phyloP scores from a whole-genome alignment of 2,888 invertebrate genomes.

The Lithophane leautieri region DNA sequence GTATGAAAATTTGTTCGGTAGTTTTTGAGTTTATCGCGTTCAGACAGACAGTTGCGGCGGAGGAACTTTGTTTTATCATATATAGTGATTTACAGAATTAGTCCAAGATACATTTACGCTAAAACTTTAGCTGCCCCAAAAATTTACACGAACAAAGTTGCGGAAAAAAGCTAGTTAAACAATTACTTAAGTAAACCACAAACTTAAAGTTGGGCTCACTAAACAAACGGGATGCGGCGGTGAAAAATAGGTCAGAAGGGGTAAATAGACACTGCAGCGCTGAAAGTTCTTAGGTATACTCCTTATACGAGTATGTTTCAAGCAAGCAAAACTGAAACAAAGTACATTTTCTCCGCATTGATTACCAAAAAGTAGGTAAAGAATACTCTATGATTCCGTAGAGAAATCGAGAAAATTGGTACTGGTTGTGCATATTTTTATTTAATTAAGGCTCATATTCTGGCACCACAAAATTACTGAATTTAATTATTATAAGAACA shows the following conservation, averaged over 20 bases:
- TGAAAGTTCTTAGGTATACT: background rate
- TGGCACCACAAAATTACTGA: slow-evolving; percentile 2
- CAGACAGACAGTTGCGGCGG: no score
- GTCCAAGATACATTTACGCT: slow-evolving; percentile 16
- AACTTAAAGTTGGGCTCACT: slow-evolving; percentile 34
- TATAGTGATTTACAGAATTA: slow-evolving; percentile 16
- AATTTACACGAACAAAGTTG: slow-evolving; percentile 40
- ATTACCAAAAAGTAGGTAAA: background rate
- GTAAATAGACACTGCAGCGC: background rate
- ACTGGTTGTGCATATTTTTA: background rate
- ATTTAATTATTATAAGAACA: slow-evolving; percentile 17
- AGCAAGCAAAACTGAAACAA: background rate
- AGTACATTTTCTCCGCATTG: background rate
- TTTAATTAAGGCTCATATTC: slow-evolving; percentile 14
- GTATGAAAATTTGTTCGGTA: no score
- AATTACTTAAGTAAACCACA: slow-evolving; percentile 51
- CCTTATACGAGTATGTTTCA: background rate
- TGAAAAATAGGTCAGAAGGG: slow-evolving; percentile 22
- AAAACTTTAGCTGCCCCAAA: slow-evolving; percentile 41
- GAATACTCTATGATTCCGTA: background rate
- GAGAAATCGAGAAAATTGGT: background rate
- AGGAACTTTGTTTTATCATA: no score
- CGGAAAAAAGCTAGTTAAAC: slow-evolving; percentile 30
- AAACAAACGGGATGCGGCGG: slow-evolving; percentile 19
- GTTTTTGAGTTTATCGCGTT: no score